Evolutionary conservation across 1,140 invertebrate species (phyloP), one percentile per base, ranked within the genome.

Genomic region (Cyphomyrmex costatus): DNA sequence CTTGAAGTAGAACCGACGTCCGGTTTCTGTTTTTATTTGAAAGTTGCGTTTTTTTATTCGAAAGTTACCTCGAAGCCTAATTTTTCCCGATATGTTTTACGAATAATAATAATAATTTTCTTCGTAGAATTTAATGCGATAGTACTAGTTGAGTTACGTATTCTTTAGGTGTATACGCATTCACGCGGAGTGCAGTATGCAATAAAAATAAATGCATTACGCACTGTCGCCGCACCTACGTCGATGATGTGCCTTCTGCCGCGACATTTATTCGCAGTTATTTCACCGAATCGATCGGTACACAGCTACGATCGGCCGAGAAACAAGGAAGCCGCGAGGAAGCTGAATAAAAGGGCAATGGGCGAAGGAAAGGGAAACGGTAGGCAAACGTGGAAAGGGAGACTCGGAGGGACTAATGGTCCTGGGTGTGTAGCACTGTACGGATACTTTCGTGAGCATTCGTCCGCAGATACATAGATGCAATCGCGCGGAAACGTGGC

Each of bases 401-500:
- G 36, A 74, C 68, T 56, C 51, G 53, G n/a, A 60, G 79, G 68
- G 68, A 83, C 79, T 83, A 83, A 83, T 83, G 36, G 53, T 74
- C 68, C 33, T 14, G 42, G 27, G 53, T 68, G 21, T n/a, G n/a
- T n/a, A n/a, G n/a, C n/a, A n/a, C n/a, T n/a, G n/a, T 74, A 83
- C 24, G 24, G 79, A 83, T 83, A 74, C 79, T 83, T 83, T 83
- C 42, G 66, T 60, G 79, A 82, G 79, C 19, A 66, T 68, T 73
- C 65, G 66, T 60, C 68, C 21, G 68, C 68, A 33, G 79, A 83
- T 83, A 42, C 36, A 42, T 42, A 83, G 79, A 83, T 83, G 79
- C 68, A 83, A 83, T 83, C 79, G 79, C 79, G 79, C 79, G 79
- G 79, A 83, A 83, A 83, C 79, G 79, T 58, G 68, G 79, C 79